Evolutionary conservation across 2,797 vertebrate species (phyloP), one percentile per base, ranked within the genome.

Genomic region (Anabas testudineus): DNA sequence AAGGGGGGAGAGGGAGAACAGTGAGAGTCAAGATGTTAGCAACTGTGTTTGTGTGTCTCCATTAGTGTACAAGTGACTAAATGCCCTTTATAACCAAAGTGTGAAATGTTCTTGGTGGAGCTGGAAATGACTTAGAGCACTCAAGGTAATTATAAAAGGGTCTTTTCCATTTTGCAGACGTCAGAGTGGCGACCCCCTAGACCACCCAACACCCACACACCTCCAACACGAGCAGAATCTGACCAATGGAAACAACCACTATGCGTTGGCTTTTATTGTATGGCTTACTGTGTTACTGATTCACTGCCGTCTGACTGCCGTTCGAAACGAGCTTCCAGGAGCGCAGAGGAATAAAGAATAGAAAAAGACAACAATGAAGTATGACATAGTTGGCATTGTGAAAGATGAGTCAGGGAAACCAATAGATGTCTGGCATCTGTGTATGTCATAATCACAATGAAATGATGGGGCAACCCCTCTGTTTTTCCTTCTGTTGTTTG

Each of bases 391-490:
- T 85, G 80, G 79, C 83, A 75, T 75, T 80, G 75, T 70, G 78
- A 71, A 89, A 77, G 62, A 85, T 90, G 91, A 91, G 76, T 93
- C 90, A 91, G 67, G 89, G 48, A 79, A 78, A 80, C 87, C 83
- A 62, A 82, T 80, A 76, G 74, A 87, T 46, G 84, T 87, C 78
- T 90, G 85, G 81, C 79, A 87, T 87, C 81, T 84, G 78, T 60
- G 75, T 85, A 90, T 86, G 76, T 90, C 88, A 86, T 85, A 82
- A 91, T 88, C 82, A 80, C 48, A 66, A 78, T 81, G 71, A 80
- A 82, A 88, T 75, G 83, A 88, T 79, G 85, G 83, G 86, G 85
- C 76, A 85, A 82, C 78, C 90, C 88, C 82, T 77, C 59, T 81
- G 70, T 84, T 86, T 89, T 84, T 86, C 72, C 78, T 76, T 74